Base-by-base conservation (phyloP, 2,113 vertebrate genomes). In the Petromus typicus region DNA sequence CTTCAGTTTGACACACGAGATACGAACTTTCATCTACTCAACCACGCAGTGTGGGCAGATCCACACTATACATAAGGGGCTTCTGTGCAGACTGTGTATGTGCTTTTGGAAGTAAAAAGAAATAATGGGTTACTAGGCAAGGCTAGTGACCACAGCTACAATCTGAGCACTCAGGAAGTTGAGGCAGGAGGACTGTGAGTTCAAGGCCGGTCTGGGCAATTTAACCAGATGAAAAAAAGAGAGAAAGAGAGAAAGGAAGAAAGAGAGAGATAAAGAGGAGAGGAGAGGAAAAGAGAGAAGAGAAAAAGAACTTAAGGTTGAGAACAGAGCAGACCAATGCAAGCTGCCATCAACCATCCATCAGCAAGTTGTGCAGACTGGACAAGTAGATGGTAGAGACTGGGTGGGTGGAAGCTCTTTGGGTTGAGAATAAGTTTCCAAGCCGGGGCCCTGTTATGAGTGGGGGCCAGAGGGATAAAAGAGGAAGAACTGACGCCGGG, bases 31-130 rank as follows among this genome's bases (percentile, higher is more conserved):
- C 73, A 25, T 16, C 32, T 45, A 22, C 43, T 4, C 18, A 25
- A 20, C 22, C 22, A 3, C 12, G 11, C 27, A 57, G 45, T 18
- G 20, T 76, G 75, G 61, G 7, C 32, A 69, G 69, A 56, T 7
- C 56, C 66, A 30, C 9, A 16, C 45, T 8, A 9, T 3, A 61
- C 34, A 2, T 1, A 2, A 34, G 30, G 1, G 1, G 32, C 23
- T 67, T 84, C 56, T 40, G 66, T 2, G 2, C 1, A 25, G 69
- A 51, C 25, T 17, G 30, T 2, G 6, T 32, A 2, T 37, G 23
- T 37, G 66, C 32, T 84, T 54, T 7, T 71, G 3, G 18, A 34
- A 27, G 4, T 20, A 40, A 71, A 71, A 71, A 71, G 20, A 71
- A 61, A 71, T 43, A 43, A 71, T 71, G 69, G 37, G 59, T 61